Conservation (phyloP, 2,888 invertebrate genomes). For the Hyles lineata region DNA sequence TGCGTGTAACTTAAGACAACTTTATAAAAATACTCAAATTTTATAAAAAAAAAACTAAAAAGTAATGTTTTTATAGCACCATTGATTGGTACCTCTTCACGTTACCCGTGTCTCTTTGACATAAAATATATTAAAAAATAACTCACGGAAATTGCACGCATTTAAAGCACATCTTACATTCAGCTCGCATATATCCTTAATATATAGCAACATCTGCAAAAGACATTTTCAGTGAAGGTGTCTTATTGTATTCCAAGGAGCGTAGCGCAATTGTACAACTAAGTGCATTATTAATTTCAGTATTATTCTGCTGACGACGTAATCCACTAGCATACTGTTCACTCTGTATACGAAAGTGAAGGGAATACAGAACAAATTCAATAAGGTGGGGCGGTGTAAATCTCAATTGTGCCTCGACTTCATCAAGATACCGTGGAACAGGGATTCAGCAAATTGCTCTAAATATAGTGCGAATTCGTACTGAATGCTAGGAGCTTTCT, state of each 20-base stretch:
- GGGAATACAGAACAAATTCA: conserved; percentile 61
- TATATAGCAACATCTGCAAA: conserved; percentile 11
- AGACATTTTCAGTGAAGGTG: conserved; percentile 14
- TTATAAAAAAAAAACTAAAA: too few relatives aligned
- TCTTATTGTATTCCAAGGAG: conserved; percentile 12
- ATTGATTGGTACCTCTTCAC: too few relatives aligned
- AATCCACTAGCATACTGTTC: conserved; percentile 24
- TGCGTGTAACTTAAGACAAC: too few relatives aligned
- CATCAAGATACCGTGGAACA: conserved; percentile 58
- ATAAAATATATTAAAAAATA: not conserved
- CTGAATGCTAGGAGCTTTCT: conserved; percentile 38
- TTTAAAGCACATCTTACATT: not conserved
- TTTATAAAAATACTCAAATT: too few relatives aligned
- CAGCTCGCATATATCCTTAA: not conserved
- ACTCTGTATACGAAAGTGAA: conserved; percentile 37
- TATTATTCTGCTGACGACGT: conserved; percentile 7
- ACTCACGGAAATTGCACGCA: not conserved
- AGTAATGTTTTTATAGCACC: too few relatives aligned
- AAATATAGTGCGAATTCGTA: conserved; percentile 53
- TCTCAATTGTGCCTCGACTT: conserved; percentile 64
- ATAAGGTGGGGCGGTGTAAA: conserved; percentile 64
- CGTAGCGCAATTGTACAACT: conserved; percentile 4
- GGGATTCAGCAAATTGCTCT: conserved; percentile 53
- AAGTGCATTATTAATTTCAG: conserved; percentile 23
- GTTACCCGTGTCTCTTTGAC: too few relatives aligned